phyloP scores from a whole-genome alignment of 2,888 invertebrate genomes.

The Ommatoiulus sabulosus region DNA sequence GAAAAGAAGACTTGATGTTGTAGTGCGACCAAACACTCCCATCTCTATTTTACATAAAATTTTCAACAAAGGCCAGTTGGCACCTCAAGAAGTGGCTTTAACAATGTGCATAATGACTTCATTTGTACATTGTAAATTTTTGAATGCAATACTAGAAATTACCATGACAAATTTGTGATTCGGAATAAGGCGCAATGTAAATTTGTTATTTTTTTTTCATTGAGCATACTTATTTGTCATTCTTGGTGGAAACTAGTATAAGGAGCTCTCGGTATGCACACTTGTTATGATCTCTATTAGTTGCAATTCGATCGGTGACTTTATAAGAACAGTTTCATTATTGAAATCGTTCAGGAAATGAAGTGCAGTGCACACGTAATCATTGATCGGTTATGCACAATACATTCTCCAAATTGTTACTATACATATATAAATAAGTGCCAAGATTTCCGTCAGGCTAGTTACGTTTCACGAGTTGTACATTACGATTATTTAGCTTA shows the following conservation, averaged over 20 bases:
- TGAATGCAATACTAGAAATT: conserved; percentile 14
- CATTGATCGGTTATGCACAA: not conserved
- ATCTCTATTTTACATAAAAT: not conserved
- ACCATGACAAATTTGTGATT: not conserved
- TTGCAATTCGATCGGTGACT: not conserved
- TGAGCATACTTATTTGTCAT: not conserved
- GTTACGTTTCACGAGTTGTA: not conserved
- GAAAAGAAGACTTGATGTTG: not conserved
- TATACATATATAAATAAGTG: not conserved
- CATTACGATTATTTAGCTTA: not conserved
- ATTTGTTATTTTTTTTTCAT: not conserved
- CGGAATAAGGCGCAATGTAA: not conserved
- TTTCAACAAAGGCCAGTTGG: not conserved
- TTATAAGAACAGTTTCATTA: not conserved
- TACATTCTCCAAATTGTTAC: not conserved
- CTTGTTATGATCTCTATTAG: not conserved
- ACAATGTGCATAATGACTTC: not conserved
- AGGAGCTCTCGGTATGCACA: not conserved
- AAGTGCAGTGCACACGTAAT: not conserved
- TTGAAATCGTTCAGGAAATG: not conserved
- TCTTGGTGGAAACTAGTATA: not conserved
- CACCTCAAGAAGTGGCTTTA: not conserved
- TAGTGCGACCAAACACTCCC: not conserved
- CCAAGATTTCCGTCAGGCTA: not conserved
- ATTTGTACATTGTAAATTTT: not conserved